Percentiles rank a stretch among this genome's conserved stretches.
Conservation (phyloP, 2,888 invertebrate genomes). For the Scaptomyza reducta region DNA sequence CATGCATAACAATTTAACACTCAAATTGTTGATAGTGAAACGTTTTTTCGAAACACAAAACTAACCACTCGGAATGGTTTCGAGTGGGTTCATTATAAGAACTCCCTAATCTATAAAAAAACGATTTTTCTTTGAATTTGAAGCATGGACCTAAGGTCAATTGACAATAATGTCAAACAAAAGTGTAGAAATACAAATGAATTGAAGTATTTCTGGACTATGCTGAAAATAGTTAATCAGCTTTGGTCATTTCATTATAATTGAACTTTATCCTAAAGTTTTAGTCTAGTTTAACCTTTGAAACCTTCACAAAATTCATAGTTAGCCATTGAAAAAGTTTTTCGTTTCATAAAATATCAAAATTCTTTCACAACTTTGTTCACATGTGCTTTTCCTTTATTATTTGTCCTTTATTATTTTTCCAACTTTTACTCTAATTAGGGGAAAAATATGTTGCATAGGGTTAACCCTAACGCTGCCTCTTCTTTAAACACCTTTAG, state of each 20-base stretch:
- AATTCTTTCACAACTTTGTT: not conserved
- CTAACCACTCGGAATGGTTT: not conserved
- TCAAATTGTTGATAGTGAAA: constrained; percentile 32
- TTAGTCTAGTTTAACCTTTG: too few species aligned
- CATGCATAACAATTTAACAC: constrained; percentile 8
- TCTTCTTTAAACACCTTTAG: constrained; percentile 16
- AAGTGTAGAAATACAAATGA: too few species aligned
- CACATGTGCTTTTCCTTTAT: not conserved
- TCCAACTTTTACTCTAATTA: constrained; percentile 30
- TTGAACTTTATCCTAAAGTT: too few species aligned
- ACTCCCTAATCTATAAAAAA: not conserved
- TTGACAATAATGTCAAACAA: too few species aligned
- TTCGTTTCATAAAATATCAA: not conserved
- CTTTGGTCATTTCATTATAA: too few species aligned
- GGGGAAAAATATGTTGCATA: constrained; percentile 21
- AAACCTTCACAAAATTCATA: too few species aligned
- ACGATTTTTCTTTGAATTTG: too few species aligned
- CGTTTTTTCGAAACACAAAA: not conserved
- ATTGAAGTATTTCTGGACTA: too few species aligned
- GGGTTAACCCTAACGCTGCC: not conserved
- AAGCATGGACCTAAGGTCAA: too few species aligned
- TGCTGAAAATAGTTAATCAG: too few species aligned
- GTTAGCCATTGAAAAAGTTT: too few species aligned
- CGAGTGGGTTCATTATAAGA: constrained; percentile 6
- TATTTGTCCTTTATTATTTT: not conserved